Percentiles rank a stretch among this genome's conserved stretches.
Conservation (phyloP, 1,140 invertebrate genomes). For the Hypsibius dujardini region DNA sequence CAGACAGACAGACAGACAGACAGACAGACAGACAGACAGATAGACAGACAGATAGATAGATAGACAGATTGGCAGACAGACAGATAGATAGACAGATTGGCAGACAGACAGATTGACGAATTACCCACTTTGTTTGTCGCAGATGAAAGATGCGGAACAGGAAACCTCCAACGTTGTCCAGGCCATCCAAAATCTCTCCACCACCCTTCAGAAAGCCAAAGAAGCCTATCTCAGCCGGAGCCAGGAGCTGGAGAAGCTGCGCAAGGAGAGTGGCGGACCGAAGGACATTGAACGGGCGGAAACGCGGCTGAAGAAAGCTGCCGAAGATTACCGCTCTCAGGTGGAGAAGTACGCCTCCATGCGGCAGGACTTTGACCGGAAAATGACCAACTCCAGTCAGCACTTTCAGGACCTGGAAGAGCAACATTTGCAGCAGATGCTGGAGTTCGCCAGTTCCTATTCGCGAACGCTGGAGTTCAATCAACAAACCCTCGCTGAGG, state of each 20-base stretch:
- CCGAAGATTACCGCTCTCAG: conserved; percentile 68
- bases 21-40: no score
- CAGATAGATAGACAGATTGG: no score
- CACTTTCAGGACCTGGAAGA: conserved; percentile 87
- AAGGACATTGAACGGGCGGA: conserved; percentile 40
- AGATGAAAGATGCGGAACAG: conserved; percentile 81
- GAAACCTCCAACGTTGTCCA: conserved; percentile 72
- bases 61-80: no score
- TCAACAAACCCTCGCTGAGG: conserved; percentile 65
- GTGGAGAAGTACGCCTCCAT: conserved; percentile 71
- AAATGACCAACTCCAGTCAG: conserved; percentile 77
- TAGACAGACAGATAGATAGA: no score
- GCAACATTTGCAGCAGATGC: conserved; percentile 77
- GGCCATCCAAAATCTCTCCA: conserved; percentile 64
- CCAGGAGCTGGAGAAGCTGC: conserved; percentile 62
- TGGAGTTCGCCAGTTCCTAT: conserved; percentile 76
- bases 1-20: no score
- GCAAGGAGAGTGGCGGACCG: not conserved
- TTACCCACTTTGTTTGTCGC: conserved; percentile 19
- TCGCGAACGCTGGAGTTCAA: conserved; percentile 67
- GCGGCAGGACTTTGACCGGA: conserved; percentile 77
- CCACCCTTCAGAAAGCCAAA: conserved; percentile 64
- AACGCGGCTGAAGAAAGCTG: conserved; percentile 66
- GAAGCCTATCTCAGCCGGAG: conserved; percentile 66
- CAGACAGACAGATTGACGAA: no score